phyloP scores from a whole-genome alignment of 2,888 invertebrate genomes.

The Bedellia somnulentella region DNA sequence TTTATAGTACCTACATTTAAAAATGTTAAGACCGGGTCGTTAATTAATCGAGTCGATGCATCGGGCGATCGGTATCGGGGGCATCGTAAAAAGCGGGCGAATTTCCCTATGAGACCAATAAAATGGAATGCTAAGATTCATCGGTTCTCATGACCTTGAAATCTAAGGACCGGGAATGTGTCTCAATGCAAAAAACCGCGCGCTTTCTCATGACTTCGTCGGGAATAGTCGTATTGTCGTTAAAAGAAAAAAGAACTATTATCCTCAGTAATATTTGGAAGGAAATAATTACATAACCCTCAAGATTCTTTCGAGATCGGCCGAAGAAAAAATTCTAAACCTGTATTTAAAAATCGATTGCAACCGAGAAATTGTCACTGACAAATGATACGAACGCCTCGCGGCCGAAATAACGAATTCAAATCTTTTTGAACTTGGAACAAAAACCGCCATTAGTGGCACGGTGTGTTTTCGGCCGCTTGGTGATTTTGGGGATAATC shows the following conservation, averaged over 20 bases:
- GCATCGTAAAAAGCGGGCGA: slow-evolving; percentile 35
- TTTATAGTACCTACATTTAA: no score
- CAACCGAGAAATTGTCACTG: slow-evolving; percentile 60
- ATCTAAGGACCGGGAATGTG: slow-evolving; percentile 26
- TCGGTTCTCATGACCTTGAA: slow-evolving; percentile 55
- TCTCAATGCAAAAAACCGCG: slow-evolving; percentile 44
- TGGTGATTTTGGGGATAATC: slow-evolving; percentile 56
- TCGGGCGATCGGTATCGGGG: slow-evolving; percentile 39
- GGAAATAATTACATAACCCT: no score
- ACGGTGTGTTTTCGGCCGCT: slow-evolving; percentile 45
- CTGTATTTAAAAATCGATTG: slow-evolving; percentile 62
- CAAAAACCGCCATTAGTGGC: slow-evolving; percentile 56
- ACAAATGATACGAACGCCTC: slow-evolving; percentile 60
- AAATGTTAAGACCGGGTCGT: slow-evolving; percentile 26
- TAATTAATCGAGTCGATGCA: slow-evolving; percentile 45
- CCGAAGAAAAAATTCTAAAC: slow-evolving; percentile 42
- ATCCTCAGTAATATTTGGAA: no score
- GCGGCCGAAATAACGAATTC: slow-evolving; percentile 59
- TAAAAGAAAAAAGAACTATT: no score
- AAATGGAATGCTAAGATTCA: slow-evolving; percentile 28
- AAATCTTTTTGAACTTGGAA: slow-evolving; percentile 56
- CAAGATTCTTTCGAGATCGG: no score
- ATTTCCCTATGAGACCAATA: slow-evolving; percentile 30
- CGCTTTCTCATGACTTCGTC: slow-evolving; percentile 54
- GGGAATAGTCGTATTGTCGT: no score